Conservation (phyloP, 2,113 vertebrate species). For the Microtus oregoni region DNA sequence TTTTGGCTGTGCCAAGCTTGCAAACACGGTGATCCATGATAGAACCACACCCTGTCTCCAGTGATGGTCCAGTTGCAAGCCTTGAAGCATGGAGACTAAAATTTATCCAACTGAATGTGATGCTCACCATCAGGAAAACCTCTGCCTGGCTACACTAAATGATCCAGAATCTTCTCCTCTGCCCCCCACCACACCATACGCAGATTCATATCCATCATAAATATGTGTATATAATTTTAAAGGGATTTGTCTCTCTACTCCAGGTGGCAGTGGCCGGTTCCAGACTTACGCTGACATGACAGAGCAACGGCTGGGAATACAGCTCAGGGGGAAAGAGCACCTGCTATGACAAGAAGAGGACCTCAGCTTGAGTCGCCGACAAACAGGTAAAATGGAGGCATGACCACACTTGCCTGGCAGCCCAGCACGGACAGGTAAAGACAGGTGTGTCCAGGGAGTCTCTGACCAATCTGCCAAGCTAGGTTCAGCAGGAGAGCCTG, state of each 20-base stretch:
- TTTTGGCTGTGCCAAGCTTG: neutral
- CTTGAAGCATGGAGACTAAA: neutral
- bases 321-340: neutral
- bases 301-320: neutral
- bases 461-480: neutral
- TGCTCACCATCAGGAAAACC: neutral
- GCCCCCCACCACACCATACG: neutral
- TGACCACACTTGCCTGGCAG: neutral
- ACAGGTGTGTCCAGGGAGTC: neutral
- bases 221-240: neutral
- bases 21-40: neutral
- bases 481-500: neutral
- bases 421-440: neutral
- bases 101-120: neutral
- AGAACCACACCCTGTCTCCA: neutral
- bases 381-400: neutral
- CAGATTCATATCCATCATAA: too few relatives aligned
- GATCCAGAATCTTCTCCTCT: neutral
- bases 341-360: neutral
- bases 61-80: neutral
- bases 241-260: neutral
- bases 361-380: neutral
- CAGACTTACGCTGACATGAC: neutral
- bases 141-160: neutral
- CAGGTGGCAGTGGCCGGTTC: neutral